Base-by-base conservation (phyloP, 2,888 invertebrate species). In the Glyphotaelius pellucidus region DNA sequence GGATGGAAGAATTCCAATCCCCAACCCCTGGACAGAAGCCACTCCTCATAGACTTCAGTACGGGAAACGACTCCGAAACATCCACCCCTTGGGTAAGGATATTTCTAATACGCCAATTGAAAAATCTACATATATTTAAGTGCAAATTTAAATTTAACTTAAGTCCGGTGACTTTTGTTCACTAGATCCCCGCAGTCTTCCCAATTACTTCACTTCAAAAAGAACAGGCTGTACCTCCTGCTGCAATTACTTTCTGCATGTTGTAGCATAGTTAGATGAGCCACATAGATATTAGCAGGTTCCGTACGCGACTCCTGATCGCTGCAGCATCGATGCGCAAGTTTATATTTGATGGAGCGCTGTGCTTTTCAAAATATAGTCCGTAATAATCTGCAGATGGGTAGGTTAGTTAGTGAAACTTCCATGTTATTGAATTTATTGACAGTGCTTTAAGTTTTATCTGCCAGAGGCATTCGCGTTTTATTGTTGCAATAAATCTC, bases 1-100 rank as follows among this genome's bases (percentile, higher is more conserved):
- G 38, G 35, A 89, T 19, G 19, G 91, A 91, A 3, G 91, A 84
- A 31, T 52, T 90, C 30, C 80, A 84, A 32, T 80, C 86, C 38
- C 89, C 85, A 15, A 52, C 42, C 9, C 52, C 80, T 2, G 19
- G 38, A 31, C 90, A 90, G 38, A 93, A 92, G 25, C 31, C 91
- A 7, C 92, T 91, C 79, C 91, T 93, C 42, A 93, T 93, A 38
- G 93, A 93, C 80, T 86, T 93, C 38, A 81, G 31, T n/a, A 32
- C 80, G 19, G 38, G n/a, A 11, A 90, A 91, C 19, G 81, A 67
- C 30, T 79, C 86, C 38, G 38, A 38, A 12, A 89, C 90, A 42
- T 90, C 91, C 83, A 92, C 90, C 80, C 93, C 93, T 35, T 93
- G 93, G 93, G 93, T 93, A 90, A 87, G 79, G 12, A 47, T 79